Conservation (phyloP, 2,888 invertebrate species). For the Neoitamus cyanurus region DNA sequence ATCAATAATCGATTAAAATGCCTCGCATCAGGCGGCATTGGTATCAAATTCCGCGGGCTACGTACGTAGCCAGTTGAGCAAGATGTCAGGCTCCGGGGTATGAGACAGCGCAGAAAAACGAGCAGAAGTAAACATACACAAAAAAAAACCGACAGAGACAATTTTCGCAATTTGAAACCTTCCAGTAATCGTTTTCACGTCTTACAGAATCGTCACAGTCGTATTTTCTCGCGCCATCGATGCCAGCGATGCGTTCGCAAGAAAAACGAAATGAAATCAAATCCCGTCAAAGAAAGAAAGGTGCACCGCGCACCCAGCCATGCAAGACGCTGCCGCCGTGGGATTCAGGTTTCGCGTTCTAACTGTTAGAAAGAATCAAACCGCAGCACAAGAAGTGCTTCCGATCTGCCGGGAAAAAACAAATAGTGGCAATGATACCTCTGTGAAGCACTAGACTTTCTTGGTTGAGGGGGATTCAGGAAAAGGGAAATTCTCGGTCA, state of each 20-base stretch:
- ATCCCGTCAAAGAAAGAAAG: neutral
- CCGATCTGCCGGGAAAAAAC: neutral
- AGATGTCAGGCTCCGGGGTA: neutral
- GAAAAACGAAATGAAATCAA: slow-evolving; percentile 12
- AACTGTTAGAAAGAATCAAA: neutral
- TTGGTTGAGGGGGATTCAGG: no score
- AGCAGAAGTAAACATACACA: neutral
- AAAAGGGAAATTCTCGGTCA: no score
- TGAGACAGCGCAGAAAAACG: neutral
- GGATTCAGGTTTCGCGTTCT: slow-evolving; percentile 7
- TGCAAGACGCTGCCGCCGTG: neutral
- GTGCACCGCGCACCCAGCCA: neutral
- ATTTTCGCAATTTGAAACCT: slow-evolving; percentile 14
- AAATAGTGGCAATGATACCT: neutral
- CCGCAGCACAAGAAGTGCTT: slow-evolving; percentile 25
- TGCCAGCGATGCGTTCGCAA: neutral
- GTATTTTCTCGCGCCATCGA: slow-evolving; percentile 18
- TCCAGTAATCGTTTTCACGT: slow-evolving; percentile 24
- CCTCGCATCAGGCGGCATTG: slow-evolving; percentile 17
- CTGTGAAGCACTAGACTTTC: neutral
- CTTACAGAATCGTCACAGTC: slow-evolving; percentile 20
- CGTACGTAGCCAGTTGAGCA: neutral
- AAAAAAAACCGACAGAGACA: neutral
- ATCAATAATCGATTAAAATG: slow-evolving; percentile 41
- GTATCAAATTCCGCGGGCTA: slow-evolving; percentile 15